These are phyloP conservation scores for Dryobota labecula DNA, from an alignment of 2,888 invertebrate species.

Conservation along the genomic window DNA sequence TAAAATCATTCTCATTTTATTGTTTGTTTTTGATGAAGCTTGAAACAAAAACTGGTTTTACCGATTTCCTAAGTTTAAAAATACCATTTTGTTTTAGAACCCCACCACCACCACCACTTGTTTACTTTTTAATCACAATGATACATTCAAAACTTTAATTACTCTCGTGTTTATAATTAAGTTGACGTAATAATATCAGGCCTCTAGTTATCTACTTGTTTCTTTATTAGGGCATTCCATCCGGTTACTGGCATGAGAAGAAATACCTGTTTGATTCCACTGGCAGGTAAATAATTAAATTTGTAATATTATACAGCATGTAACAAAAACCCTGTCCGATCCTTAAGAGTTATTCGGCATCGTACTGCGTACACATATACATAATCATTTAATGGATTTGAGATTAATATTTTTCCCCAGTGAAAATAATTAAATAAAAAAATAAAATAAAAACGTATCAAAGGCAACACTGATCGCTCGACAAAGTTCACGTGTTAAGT, in stretches of 20 bases:
- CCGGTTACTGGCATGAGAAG: background rate
- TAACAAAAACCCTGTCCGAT: too few relatives aligned
- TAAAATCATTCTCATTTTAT: background rate
- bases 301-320: too few relatives aligned
- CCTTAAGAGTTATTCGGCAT: too few relatives aligned
- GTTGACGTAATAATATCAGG: background rate
- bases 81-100: background rate
- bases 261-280: background rate
- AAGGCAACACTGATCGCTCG: too few relatives aligned
- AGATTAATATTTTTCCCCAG: too few relatives aligned
- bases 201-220: background rate
- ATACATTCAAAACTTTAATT: background rate
- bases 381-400: too few relatives aligned
- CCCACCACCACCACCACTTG: background rate
- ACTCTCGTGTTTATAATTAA: background rate
- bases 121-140: background rate
- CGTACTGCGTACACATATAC: too few relatives aligned
- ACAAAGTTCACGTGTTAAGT: too few relatives aligned
- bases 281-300: too few relatives aligned
- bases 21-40: background rate
- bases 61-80: background rate
- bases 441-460: too few relatives aligned
- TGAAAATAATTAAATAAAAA: too few relatives aligned
- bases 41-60: constrained; percentile 5
- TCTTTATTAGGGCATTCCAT: background rate